A percentile compares a stretch with the other conserved stretches of the same genome.
These are phyloP conservation scores for Neodiprion pinetum DNA, from an alignment of 1,140 invertebrate species.

Conservation along the genomic window DNA sequence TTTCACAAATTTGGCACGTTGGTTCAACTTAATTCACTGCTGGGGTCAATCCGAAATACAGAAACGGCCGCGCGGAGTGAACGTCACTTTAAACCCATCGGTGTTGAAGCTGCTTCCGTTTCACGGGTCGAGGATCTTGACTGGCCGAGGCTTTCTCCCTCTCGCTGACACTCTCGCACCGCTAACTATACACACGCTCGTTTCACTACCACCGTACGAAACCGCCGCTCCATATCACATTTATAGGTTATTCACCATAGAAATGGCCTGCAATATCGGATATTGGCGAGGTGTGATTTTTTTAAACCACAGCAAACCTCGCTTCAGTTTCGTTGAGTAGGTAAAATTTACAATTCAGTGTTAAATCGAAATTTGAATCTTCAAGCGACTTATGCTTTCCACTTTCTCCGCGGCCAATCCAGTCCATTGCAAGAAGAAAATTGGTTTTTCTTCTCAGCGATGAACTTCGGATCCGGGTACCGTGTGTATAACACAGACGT, in stretches of 20 bases:
- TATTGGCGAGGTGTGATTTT: background rate
- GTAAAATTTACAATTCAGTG: background rate
- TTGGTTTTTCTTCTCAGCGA: background rate
- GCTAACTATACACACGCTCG: background rate
- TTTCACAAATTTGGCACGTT: too few species aligned
- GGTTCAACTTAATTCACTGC: too few species aligned
- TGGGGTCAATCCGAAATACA: background rate
- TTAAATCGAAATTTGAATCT: background rate
- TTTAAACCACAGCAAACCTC: background rate
- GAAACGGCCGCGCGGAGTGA: background rate
- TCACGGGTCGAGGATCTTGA: slow-evolving; percentile 31
- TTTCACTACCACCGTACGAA: background rate
- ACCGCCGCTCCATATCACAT: slow-evolving; percentile 19
- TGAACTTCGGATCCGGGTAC: too few species aligned
- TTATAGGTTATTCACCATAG: slow-evolving; percentile 17
- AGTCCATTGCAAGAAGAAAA: background rate
- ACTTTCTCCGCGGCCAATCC: too few species aligned
- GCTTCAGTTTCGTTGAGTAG: background rate
- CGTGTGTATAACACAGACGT: too few species aligned
- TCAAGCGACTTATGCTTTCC: background rate
- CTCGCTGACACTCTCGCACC: slow-evolving; percentile 12
- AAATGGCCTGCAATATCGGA: background rate
- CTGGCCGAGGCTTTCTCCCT: slow-evolving; percentile 15
- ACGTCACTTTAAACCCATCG: background rate
- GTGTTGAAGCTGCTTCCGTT: slow-evolving; percentile 21